phyloP scores from a whole-genome alignment of 2,797 vertebrate species.

The Chaetodon trifasciatus region DNA sequence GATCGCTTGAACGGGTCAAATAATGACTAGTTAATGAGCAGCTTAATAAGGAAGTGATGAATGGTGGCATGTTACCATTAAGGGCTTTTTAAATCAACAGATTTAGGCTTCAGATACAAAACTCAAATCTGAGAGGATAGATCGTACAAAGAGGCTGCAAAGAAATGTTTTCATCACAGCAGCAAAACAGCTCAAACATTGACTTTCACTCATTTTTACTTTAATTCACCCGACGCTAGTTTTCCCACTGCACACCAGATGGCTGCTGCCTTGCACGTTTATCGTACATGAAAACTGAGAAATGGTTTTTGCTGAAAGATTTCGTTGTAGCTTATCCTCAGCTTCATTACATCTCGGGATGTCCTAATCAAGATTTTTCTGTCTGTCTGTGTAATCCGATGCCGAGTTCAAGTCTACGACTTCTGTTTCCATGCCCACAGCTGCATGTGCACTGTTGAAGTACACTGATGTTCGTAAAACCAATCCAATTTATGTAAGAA shows the following conservation, averaged over 20 bases:
- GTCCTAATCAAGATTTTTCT: constrained; percentile 10
- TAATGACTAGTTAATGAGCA: too few relatives aligned
- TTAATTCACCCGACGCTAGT: too few relatives aligned
- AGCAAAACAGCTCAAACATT: background rate
- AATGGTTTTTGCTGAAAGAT: background rate
- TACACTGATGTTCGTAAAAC: constrained; percentile 6
- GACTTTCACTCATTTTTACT: too few relatives aligned
- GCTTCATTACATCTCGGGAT: background rate
- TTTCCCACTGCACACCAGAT: too few relatives aligned
- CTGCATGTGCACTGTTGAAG: background rate
- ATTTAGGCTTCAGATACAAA: background rate
- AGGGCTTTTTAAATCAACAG: too few relatives aligned
- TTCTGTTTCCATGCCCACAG: background rate
- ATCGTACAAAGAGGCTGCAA: background rate
- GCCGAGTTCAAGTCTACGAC: background rate
- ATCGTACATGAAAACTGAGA: background rate
- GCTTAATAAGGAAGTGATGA: too few relatives aligned
- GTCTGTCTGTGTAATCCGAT: background rate
- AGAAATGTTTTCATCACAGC: background rate
- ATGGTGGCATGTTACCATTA: too few relatives aligned
- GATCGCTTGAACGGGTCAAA: too few relatives aligned
- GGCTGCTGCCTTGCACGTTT: background rate
- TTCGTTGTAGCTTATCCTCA: background rate
- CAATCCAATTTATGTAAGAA: constrained; percentile 22
- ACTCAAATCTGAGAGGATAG: background rate